Evolutionary conservation across 2,113 vertebrate species (phyloP).

Genomic region (Puffinus mauretanicus): DNA sequence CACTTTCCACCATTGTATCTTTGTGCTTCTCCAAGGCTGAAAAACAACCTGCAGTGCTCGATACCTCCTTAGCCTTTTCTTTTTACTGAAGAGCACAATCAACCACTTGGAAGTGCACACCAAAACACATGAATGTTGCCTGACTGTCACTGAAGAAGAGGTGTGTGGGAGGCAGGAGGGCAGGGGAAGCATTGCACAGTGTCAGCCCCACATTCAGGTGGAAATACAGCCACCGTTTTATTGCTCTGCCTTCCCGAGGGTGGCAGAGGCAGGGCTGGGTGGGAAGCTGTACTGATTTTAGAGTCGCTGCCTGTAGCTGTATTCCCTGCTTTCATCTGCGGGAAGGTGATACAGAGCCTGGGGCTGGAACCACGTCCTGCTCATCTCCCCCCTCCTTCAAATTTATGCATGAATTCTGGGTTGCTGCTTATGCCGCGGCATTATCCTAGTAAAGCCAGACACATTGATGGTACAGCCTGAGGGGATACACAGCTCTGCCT

Average conservation of each 20-base stretch:
- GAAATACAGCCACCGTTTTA: neutral
- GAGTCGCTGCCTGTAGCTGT: neutral
- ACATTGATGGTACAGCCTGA: neutral
- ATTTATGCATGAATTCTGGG: neutral
- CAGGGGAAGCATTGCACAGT: too few species aligned
- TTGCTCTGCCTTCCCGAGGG: neutral
- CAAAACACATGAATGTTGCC: neutral
- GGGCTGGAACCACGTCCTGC: neutral
- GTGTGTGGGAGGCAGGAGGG: neutral
- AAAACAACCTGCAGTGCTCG: neutral
- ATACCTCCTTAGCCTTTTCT: neutral
- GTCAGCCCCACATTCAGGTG: neutral
- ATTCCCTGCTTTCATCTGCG: neutral
- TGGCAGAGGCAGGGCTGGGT: neutral
- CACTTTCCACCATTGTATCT: neutral
- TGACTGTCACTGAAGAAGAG: neutral
- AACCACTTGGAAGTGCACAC: neutral
- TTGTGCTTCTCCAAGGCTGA: neutral
- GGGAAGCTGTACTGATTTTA: neutral
- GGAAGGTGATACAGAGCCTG: neutral
- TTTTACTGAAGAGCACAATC: neutral
- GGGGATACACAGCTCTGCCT: neutral
- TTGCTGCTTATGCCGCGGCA: rapidly evolving
- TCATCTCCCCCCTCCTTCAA: neutral
- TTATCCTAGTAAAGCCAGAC: neutral